Base-by-base conservation (phyloP, 2,113 vertebrate species). In the Melanocharis versteri region DNA sequence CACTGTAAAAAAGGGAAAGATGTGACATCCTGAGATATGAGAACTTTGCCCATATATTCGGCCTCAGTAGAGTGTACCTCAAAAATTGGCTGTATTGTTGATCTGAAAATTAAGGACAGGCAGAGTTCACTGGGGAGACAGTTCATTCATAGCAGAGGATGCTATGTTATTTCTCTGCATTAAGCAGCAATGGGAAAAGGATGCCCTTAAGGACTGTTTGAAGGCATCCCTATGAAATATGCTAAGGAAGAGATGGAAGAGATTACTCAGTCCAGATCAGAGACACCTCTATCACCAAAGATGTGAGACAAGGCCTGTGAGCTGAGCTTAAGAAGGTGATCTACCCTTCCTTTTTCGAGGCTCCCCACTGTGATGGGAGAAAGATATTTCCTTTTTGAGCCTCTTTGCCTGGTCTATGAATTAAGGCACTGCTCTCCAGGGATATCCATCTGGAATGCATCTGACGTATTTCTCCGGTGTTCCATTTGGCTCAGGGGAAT, bases 381-480 rank as follows among this genome's bases (percentile, higher is more conserved):
- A 91, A 95, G 93, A 87, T 58, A 77, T 93, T 96, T 96, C 93
- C 94, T 96, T 87, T 90, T 40, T 50, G 45, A 93, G 71, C 44
- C 51, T 88, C 54, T 73, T 88, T 91, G 82, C 91, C 95, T 96
- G 94, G 66, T 95, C 87, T 88, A 79, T 86, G 87, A 97, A 96
- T 97, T 93, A 96, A 93, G 89, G 90, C 4, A 11, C 76, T 78
- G 24, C 22, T 94, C 95, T 96, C 93, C 79, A 83, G 93, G 94
- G 94, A 93, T 80, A 90, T 70, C 75, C 87, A 83, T 94, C 92
- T 96, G 92, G 92, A 96, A 97, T 73, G 93, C 82, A 90, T 96
- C 90, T 96, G 84, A 88, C 87, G 73, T 90, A 90, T 79, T 97
- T 96, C 93, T 95, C 84, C 56, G 39, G 87, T 93, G 92, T 80